Base-by-base conservation (phyloP, 2,888 invertebrate genomes). In the Cataglyphis cursor region DNA sequence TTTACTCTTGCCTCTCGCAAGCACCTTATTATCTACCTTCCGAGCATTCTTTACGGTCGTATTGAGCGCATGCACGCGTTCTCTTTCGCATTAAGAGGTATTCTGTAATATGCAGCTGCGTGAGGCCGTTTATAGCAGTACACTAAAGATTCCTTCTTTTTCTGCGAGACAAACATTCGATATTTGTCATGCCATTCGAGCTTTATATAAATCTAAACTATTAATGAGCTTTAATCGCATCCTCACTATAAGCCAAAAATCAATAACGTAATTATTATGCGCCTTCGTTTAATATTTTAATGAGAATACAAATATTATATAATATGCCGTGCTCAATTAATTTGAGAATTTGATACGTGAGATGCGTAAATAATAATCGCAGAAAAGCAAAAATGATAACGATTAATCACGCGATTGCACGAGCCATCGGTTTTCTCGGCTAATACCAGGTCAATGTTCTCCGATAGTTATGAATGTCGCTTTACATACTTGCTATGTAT, bases 1-100 rank as follows among this genome's bases (percentile, higher is more conserved):
- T 81, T 81, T 75, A 48, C 64, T 81, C 62, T 66, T 51, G 59
- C 57, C 81, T 81, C 81, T 78, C 81, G 61, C 54, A 31, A 51
- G 62, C 80, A 24, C 62, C 81, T 51, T 76, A 76, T 81, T 81
- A 76, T 54, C 76, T n/a, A 38, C 35, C 62, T 35, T 10, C n/a
- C 76, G 62, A 35, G 75, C 76, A 76, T 81, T 75, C 76, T 28
- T 57, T 38, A 48, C 75, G 38, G 59, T 81, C n/a, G 48, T 64
- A 61, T 51, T 51, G 51, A 51, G 51, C 51, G 51, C 51, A 76
- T 38, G 51, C 64, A 64, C 68, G 48, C 66, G 57, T 48, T 54
- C 61, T 21, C 59, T 54, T 48, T 21, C 18, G 61, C 61, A 61
- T 72, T 51, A 74, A 81, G n/a, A 81, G 48, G 21, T n/a, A n/a